A percentile compares a stretch with the other conserved stretches of the same genome.
Conservation (phyloP, 2,113 vertebrate species). For the Triplophysa tibetana region DNA sequence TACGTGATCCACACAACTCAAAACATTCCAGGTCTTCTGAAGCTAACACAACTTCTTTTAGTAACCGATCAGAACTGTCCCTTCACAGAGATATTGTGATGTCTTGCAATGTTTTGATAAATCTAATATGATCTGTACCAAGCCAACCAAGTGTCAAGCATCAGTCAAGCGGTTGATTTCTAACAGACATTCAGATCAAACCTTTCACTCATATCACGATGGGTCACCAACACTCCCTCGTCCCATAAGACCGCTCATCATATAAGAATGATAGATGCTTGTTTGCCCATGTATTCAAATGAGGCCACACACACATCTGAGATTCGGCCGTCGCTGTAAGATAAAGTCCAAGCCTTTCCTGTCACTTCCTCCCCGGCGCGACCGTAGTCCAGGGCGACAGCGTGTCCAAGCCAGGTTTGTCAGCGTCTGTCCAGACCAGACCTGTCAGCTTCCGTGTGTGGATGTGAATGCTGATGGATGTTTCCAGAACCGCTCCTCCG, state of each 20-base stretch:
- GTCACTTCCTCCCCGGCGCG: constrained; percentile 70
- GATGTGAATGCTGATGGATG: constrained; percentile 72
- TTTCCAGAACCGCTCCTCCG: constrained; percentile 72
- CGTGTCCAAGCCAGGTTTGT: constrained; percentile 76
- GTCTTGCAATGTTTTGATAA: constrained; percentile 41
- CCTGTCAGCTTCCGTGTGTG: constrained; percentile 70
- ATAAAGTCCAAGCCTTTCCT: constrained; percentile 68
- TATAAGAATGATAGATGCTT: constrained; percentile 27
- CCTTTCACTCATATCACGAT: constrained; percentile 4
- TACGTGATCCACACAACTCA: no score
- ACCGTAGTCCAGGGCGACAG: constrained; percentile 72
- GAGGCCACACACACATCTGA: constrained; percentile 8
- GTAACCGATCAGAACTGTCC: background rate
- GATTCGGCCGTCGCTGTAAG: constrained; percentile 55
- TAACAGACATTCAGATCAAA: constrained; percentile 31
- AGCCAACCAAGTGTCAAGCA: constrained; percentile 31
- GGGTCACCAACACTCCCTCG: constrained; percentile 15
- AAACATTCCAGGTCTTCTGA: background rate
- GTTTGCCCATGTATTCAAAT: constrained; percentile 10
- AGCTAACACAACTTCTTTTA: background rate
- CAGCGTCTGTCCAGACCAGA: constrained; percentile 76
- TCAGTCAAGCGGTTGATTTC: constrained; percentile 43
- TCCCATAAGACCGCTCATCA: constrained; percentile 17
- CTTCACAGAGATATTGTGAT: background rate
- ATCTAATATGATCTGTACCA: constrained; percentile 40